These are phyloP conservation scores for Drosophila barbarae DNA, from an alignment of 2,888 invertebrate species.

Conservation along the genomic window DNA sequence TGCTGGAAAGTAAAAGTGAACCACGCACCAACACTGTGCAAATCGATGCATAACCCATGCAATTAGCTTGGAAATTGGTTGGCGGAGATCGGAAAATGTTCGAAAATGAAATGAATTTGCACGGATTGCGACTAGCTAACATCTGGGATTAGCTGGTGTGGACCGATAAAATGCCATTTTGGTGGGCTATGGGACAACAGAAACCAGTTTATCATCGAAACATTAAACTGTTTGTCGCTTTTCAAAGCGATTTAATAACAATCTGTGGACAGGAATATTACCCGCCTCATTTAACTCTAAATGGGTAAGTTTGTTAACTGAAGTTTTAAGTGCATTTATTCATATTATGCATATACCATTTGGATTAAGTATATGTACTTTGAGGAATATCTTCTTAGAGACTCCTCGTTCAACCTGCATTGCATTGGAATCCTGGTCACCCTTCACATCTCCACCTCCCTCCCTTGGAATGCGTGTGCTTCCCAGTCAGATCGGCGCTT, in stretches of 20 bases:
- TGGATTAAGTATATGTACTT: not conserved
- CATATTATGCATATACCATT: too few species aligned
- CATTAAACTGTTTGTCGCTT: not conserved
- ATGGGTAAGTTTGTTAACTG: not conserved
- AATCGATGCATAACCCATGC: constrained; percentile 12
- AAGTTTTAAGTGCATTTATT: not conserved
- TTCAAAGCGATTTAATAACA: not conserved
- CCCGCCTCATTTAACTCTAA: not conserved
- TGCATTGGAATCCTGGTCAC: not conserved
- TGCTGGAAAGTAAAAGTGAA: constrained; percentile 44
- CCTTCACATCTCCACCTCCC: not conserved
- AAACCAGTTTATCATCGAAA: constrained; percentile 1
- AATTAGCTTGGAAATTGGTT: constrained; percentile 48
- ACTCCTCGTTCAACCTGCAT: not conserved
- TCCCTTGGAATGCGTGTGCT: constrained; percentile 10
- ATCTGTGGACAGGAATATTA: not conserved
- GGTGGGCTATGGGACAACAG: not conserved
- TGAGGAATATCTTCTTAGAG: not conserved
- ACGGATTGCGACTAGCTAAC: constrained; percentile 6
- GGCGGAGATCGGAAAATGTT: constrained; percentile 34
- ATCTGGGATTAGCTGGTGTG: constrained; percentile 6
- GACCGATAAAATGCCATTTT: not conserved
- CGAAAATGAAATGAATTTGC: not conserved
- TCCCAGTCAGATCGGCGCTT: constrained; percentile 29
- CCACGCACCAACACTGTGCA: constrained; percentile 17